Percentiles rank a stretch among this genome's conserved stretches.
Conservation (phyloP, 1,140 invertebrate genomes). For the Aphelenchoides besseyi region DNA sequence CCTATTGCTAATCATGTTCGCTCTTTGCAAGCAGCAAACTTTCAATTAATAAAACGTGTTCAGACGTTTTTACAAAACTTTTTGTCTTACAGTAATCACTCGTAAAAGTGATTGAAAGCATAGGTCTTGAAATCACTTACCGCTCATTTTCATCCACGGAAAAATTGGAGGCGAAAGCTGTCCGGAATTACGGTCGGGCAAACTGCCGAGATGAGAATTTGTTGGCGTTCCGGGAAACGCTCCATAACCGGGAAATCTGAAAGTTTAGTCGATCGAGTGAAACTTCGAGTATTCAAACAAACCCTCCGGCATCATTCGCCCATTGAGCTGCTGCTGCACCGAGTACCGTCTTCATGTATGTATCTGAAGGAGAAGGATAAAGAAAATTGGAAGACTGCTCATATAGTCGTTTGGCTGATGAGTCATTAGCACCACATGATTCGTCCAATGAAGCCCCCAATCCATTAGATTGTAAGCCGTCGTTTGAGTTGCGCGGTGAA, state of each 20-base stretch:
- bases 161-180: conserved; percentile 6
- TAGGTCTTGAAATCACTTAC: conserved; percentile 28
- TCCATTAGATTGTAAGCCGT: not conserved
- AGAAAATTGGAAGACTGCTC: conserved; percentile 1
- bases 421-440: not conserved
- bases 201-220: not conserved
- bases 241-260: conserved; percentile 17
- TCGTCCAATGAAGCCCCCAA: not conserved
- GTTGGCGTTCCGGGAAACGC: not conserved
- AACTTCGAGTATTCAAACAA: not conserved
- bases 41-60: not conserved
- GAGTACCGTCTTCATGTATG: conserved; percentile 13
- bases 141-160: conserved; percentile 32
- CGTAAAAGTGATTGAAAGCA: conserved; percentile 9
- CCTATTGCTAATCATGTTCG: not conserved
- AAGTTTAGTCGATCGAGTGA: not conserved
- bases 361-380: not conserved
- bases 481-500: not conserved
- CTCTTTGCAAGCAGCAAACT: not conserved
- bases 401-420: not conserved
- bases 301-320: conserved; percentile 1
- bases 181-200: conserved; percentile 2
- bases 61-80: not conserved
- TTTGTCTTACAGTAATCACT: not conserved
- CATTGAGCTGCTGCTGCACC: conserved; percentile 16